phyloP scores from a whole-genome alignment of 1,140 invertebrate genomes.

The Zeugodacus cucurbitae region DNA sequence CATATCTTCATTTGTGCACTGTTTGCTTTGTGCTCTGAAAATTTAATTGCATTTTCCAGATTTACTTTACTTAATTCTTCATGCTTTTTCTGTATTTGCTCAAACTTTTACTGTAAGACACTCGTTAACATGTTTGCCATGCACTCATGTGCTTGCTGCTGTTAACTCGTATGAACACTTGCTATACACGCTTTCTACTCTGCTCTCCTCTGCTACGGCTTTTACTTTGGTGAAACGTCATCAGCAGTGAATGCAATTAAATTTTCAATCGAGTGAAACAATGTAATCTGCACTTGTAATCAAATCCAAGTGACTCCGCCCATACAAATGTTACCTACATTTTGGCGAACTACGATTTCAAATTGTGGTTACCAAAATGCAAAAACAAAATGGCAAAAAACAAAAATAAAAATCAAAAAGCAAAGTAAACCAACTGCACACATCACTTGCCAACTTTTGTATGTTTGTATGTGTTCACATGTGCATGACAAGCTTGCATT shows the following conservation, averaged over 20 bases:
- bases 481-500: neutral
- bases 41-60: neutral
- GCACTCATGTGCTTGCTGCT: neutral
- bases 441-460: neutral
- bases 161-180: neutral
- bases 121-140: neutral
- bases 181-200: neutral
- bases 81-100: neutral
- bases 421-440: neutral
- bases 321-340: neutral
- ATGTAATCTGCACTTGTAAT: conserved; percentile 37
- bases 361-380: neutral
- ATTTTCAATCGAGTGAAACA: conserved; percentile 33
- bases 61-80: neutral
- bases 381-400: neutral
- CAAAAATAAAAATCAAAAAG: neutral
- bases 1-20: neutral
- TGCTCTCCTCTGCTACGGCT: neutral
- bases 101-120: neutral
- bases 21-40: neutral
- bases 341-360: neutral
- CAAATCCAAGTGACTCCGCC: conserved; percentile 18
- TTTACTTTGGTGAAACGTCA: neutral
- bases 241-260: conserved; percentile 14
- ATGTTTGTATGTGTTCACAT: neutral